Evolutionary conservation across 2,888 invertebrate species (phyloP), one percentile per base, ranked within the genome.

Genomic region (Epiblema foenella): DNA sequence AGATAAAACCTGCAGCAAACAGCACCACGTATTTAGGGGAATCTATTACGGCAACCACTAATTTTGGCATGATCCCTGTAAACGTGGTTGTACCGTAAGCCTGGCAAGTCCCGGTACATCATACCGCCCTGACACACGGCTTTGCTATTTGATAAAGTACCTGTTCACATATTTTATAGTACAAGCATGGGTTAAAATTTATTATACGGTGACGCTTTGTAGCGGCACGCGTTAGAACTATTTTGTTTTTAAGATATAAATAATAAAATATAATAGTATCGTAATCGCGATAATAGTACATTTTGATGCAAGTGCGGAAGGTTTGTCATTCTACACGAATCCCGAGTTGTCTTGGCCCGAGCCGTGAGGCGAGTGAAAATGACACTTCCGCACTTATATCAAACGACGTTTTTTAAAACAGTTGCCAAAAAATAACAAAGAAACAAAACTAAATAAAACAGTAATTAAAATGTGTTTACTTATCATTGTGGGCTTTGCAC

Each of bases 161-260:
- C 92, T 89, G 90, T 87, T 89, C 89, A 85, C 87, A 88, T 91
- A 89, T 90, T 91, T 91, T 90, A 89, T 90, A 88, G 89, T 84
- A 85, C 83, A 81, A 86, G 83, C 85, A 85, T 83, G 83, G 81
- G 81, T 84, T 83, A 79, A 86, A 89, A 87, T 87, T 83, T 89
- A 86, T 84, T 82, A 78, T 85, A 81, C 84, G 67, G 77, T 71
- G 54, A 46, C 51, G 51, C 51, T 39, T 57, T 67, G 39, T 60
- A 33, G 65, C 65, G 42, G 52, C 42, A 59, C 46, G 66, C 29
- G 60, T 71, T 24, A n/a, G 17, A 62, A 71, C 59, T 65, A 70
- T 15, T 24, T n/a, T 5, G n/a, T 64, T 37, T 54, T 65, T 39
- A n/a, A 54, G 15, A 59, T 42, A 51, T 51, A 0, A 9, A 18